Evolutionary conservation across 2,888 invertebrate species (phyloP), one percentile per base, ranked within the genome.

Genomic region (Scaeva pyrastri): DNA sequence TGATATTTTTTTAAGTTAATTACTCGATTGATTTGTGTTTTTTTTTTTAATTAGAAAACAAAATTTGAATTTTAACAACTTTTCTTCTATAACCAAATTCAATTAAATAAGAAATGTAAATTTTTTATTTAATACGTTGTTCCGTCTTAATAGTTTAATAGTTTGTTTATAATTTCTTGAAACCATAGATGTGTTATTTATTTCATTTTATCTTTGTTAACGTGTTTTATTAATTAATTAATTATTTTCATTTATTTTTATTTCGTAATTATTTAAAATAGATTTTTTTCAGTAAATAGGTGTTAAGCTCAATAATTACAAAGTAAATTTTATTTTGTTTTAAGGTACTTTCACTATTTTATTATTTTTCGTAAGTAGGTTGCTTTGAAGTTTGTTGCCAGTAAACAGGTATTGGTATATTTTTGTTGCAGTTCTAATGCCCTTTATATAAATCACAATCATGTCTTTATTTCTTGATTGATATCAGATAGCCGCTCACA

Each of bases 171-270:
- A 71, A 71, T 76, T 43, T 71, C 76, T 86, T 86, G 82, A 86
- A 86, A 86, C 85, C 85, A 86, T 86, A 86, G 85, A 81, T 81
- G 81, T 81, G 62, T 81, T n/a, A 50, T 85, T 86, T 81, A 50
- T 85, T 84, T 84, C 75, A 62, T 80, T 58, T 66, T 72, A 60
- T 60, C 41, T 73, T 82, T 77, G 62, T 76, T 80, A 71, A 36
- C 55, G 70, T 66, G 52, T 77, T 86, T 77, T 64, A 55, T 77
- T 70, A 62, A 55, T 70, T 76, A 14, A 43, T 52, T n/a, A n/a
- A n/a, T 78, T 64, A 45, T 43, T 36, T 52, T 70, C 41, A 23
- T 60, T 41, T 19, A 52, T 16, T 56, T 48, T 19, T 14, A n/a
- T 16, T 73, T n/a, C 74, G 55, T 62, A 79, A 74, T 41, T 45